A percentile compares a stretch with the other conserved stretches of the same genome.
Conservation (phyloP, 2,113 vertebrate species). For the Pangasianodon hypophthalmus region DNA sequence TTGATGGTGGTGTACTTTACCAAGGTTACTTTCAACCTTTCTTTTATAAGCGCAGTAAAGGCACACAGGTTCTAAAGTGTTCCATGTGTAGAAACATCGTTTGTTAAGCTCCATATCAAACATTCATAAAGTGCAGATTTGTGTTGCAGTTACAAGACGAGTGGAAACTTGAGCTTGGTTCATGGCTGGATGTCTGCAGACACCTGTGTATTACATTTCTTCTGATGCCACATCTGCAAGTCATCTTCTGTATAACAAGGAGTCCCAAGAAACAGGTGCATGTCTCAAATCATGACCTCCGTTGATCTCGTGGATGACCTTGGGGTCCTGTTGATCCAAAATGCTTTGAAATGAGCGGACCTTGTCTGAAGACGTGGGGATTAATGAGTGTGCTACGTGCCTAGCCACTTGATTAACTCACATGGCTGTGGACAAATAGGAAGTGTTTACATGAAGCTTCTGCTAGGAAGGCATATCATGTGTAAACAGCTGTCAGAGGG, state of each 20-base stretch:
- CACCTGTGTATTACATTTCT: slow-evolving; percentile 38
- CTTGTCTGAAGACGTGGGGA: slow-evolving; percentile 8
- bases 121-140: slow-evolving; percentile 23
- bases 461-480: not conserved
- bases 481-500: slow-evolving; percentile 39
- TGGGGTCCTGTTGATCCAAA: slow-evolving; percentile 47
- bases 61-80: slow-evolving; percentile 40
- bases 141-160: slow-evolving; percentile 31
- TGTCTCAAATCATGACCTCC: slow-evolving; percentile 49
- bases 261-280: slow-evolving; percentile 69
- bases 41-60: slow-evolving; percentile 43
- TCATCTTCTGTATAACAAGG: slow-evolving; percentile 49
- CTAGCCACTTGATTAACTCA: slow-evolving; percentile 3
- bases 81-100: slow-evolving; percentile 55
- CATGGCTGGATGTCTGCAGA: not conserved
- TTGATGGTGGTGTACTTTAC: slow-evolving; percentile 28
- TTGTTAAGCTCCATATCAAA: too few relatives aligned
- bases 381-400: not conserved
- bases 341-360: slow-evolving; percentile 53
- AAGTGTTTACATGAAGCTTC: slow-evolving; percentile 25
- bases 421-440: slow-evolving; percentile 3
- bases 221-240: slow-evolving; percentile 65
- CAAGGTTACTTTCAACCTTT: not conserved
- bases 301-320: slow-evolving; percentile 50
- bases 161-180: slow-evolving; percentile 45